phyloP scores from a whole-genome alignment of 2,797 vertebrate species.

The Chromobotia macracanthus region DNA sequence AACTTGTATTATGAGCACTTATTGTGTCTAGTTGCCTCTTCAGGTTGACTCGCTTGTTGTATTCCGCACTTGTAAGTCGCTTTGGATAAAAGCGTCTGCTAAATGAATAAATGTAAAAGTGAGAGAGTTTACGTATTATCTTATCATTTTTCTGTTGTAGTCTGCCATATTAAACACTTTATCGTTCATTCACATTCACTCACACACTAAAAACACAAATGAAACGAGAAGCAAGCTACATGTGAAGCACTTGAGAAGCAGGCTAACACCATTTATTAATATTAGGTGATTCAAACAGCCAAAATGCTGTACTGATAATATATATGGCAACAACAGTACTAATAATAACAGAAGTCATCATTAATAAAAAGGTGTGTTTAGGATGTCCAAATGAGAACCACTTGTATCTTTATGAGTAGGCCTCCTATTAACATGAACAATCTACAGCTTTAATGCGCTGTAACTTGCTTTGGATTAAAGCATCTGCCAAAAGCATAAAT shows the following conservation, averaged over 20 bases:
- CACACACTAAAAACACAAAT: not conserved
- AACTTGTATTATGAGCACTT: too few species aligned
- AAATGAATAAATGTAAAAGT: too few species aligned
- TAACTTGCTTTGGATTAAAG: not conserved
- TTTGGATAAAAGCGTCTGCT: too few species aligned
- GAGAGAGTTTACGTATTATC: not conserved
- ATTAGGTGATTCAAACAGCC: not conserved
- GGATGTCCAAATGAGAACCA: slow-evolving; percentile 27
- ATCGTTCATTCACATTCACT: not conserved
- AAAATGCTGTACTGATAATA: not conserved
- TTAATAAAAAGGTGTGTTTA: not conserved
- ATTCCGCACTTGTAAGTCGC: too few species aligned
- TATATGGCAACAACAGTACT: too few species aligned
- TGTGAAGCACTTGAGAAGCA: not conserved
- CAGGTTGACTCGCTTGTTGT: too few species aligned
- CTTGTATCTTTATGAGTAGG: slow-evolving; percentile 55
- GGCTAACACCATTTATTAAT: not conserved
- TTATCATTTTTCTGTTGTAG: not conserved
- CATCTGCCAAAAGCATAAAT: not conserved
- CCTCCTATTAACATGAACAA: not conserved
- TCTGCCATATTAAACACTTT: not conserved
- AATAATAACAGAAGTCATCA: not conserved
- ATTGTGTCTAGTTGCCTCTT: too few species aligned
- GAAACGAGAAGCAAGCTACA: not conserved
- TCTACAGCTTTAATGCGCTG: not conserved